Base-by-base conservation (phyloP, 2,113 vertebrate genomes). In the Cryptotis parvus region DNA sequence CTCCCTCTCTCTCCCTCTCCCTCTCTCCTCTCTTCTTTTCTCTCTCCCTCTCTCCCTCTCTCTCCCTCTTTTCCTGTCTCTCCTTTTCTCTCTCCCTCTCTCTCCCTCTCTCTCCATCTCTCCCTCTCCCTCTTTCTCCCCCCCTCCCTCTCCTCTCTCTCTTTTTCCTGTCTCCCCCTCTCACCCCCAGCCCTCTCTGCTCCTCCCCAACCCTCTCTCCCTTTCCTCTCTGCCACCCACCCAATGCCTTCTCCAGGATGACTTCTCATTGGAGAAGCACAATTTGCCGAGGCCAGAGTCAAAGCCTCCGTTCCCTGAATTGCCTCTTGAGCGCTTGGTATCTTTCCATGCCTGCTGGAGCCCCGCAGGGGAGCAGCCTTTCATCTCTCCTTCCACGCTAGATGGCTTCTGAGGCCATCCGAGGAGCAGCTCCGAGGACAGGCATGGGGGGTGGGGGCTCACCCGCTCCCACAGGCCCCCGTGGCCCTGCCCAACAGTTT, bases 261-360 rank as follows among this genome's bases (percentile, higher is more conserved):
- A 90, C 52, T 66, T 73, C 58, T 88, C 75, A 43, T 84, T 82
- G 72, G 41, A 15, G 83, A 83, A 63, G 84, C 76, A 87, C 75
- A 94, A 91, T 37, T 77, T n/a, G n/a, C n/a, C n/a, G n/a, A n/a
- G n/a, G 90, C 85, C 65, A 52, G 84, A 3, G n/a, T 73, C 79
- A 12, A 61, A 3, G n/a, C 92, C 84, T 77, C 88, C 61, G 43
- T 43, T 39, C 58, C 90, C 39, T 22, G 68, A 91, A 63, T 92
- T 81, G 41, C 6, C n/a, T 29, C 65, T 61, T 61, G 45, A 88
- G 73, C 65, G 92, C 55, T 93, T 52, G 58, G 24, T 37, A 26
- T 1, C 58, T 49, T 49, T 14, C 45, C 45, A 65, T 33, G 69
- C 37, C 77, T 78, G 89, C 93, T 55, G 72, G 31, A 66, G 74